Evolutionary conservation across 2,888 invertebrate genomes (phyloP).

Genomic region (Dicycla oo): DNA sequence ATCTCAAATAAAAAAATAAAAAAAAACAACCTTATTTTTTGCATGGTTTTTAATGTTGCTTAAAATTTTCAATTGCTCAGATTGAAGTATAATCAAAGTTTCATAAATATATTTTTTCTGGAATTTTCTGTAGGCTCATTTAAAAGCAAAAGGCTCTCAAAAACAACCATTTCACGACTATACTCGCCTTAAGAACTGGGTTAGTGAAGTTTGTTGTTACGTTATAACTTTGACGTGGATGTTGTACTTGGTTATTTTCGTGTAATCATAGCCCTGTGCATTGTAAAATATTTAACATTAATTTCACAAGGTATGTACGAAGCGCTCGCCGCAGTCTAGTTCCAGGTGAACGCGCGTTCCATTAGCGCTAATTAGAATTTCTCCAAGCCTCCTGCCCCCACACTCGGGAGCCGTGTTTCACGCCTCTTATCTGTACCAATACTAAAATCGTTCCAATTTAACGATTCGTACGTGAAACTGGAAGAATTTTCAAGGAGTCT

Average conservation of each 20-base stretch:
- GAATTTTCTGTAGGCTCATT: too few relatives aligned
- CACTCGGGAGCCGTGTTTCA: conserved; percentile 43
- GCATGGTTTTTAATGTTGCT: too few relatives aligned
- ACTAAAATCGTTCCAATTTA: conserved; percentile 52
- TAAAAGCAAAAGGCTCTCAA: too few relatives aligned
- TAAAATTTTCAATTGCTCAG: too few relatives aligned
- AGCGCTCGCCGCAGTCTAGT: conserved; percentile 72
- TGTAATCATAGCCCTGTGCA: conserved; percentile 51
- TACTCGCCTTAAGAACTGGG: conserved; percentile 53
- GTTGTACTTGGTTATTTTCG: conserved; percentile 45
- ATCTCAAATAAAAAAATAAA: too few relatives aligned
- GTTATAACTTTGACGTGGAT: conserved; percentile 47
- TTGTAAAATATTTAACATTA: conserved; percentile 68
- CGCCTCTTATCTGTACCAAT: conserved; percentile 54
- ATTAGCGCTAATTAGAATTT: conserved; percentile 88
- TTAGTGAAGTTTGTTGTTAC: conserved; percentile 51
- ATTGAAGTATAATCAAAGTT: too few relatives aligned
- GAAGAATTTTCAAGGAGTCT: conserved; percentile 25
- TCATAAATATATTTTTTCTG: too few relatives aligned
- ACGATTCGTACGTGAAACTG: conserved; percentile 50
- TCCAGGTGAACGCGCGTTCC: conserved; percentile 82
- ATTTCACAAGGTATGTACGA: conserved; percentile 68
- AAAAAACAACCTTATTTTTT: too few relatives aligned
- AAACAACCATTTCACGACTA: too few relatives aligned
- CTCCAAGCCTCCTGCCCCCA: conserved; percentile 70